Evolutionary conservation across 2,888 invertebrate species (phyloP), one percentile per base, ranked within the genome.

Genomic region (Tachina grossa): DNA sequence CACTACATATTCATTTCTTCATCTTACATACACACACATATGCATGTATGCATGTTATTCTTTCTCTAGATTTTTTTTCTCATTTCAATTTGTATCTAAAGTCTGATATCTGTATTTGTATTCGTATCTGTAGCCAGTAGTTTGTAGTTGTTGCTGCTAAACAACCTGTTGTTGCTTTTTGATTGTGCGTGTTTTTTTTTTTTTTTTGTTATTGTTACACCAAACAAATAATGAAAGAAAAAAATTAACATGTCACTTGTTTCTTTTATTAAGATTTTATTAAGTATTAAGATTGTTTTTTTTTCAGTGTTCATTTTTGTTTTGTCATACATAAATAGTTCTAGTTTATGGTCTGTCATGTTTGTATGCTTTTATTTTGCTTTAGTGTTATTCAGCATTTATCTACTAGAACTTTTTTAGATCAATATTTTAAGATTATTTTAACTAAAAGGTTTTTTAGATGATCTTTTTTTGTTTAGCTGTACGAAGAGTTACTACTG

Each of bases 181-280:
- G 43, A 45, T 77, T 74, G 77, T 85, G 82, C 78, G 78, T 82
- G 69, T 71, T 68, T n/a, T n/a, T n/a, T n/a, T n/a, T n/a, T n/a
- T n/a, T n/a, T n/a, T n/a, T n/a, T 78, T 55, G 41, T 78, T 78
- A 72, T 72, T 82, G 75, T 78, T 53, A 45, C 45, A 71, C 31
- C 45, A 79, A 31, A 69, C 16, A 78, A 79, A 71, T 63, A 51
- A 51, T 39, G 43, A 57, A 51, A n/a, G n/a, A n/a, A 19, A 83
- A 71, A 83, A 79, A 85, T 85, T 85, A 85, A 85, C 75, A 83
- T 85, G 79, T 85, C 83, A 85, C 75, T 76, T 65, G 68, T 31
- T 65, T 72, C 71, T 75, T 75, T 71, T 83, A 75, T 83, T 72
- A 79, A 77, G 63, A 75, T 78, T 82, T 85, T 83, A 63, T 76